Evolutionary conservation across 2,797 vertebrate genomes (phyloP).

Genomic region (Danio jaintianensis): DNA sequence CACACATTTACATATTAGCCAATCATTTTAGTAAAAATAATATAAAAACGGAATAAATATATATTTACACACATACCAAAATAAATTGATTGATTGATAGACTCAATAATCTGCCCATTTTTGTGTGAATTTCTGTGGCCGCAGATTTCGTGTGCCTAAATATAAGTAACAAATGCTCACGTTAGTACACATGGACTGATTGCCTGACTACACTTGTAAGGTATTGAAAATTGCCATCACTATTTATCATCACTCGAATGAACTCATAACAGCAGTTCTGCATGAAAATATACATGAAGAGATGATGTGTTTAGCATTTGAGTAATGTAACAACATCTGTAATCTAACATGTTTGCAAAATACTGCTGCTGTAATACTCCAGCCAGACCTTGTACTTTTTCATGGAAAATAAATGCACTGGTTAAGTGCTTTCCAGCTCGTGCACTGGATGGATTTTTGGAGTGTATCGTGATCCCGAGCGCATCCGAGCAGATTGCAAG

Average conservation of each 20-base stretch:
- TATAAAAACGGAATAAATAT: too few species aligned
- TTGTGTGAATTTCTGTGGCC: too few species aligned
- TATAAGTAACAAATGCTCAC: background rate
- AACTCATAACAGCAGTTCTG: background rate
- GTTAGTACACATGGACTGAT: slow-evolving; percentile 5
- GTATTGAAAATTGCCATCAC: background rate
- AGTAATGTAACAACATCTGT: background rate
- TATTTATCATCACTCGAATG: slow-evolving; percentile 6
- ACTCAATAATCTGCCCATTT: too few species aligned
- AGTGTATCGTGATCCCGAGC: slow-evolving; percentile 23
- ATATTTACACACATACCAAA: too few species aligned
- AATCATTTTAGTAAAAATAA: too few species aligned
- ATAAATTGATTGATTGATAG: too few species aligned
- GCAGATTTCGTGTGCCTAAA: too few species aligned
- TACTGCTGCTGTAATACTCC: slow-evolving; percentile 13
- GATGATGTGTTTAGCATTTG: background rate
- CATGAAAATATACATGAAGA: background rate
- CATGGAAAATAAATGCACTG: slow-evolving; percentile 6
- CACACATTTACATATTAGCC: too few species aligned
- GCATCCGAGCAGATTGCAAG: slow-evolving; percentile 28
- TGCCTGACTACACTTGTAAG: background rate
- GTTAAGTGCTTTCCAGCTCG: slow-evolving; percentile 13
- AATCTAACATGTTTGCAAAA: background rate
- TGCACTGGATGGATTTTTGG: slow-evolving; percentile 14
- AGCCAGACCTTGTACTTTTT: slow-evolving; percentile 28